Conservation (phyloP, 2,113 vertebrate species). For the Pimephales promelas region DNA sequence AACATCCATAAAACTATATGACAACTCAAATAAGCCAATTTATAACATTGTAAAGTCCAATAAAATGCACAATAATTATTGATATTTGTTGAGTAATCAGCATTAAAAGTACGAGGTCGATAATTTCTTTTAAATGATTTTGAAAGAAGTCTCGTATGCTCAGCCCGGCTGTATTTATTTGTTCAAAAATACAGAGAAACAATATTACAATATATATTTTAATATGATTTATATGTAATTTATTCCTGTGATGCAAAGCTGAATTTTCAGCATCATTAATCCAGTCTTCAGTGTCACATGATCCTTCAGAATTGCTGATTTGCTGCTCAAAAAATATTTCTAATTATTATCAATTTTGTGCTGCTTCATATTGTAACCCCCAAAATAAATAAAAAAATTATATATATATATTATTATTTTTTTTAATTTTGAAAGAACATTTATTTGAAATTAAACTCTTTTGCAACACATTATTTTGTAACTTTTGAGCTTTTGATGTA, state of each 20-base stretch:
- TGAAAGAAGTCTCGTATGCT: not conserved
- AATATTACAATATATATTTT: not conserved
- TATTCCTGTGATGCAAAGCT: not conserved
- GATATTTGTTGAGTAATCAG: not conserved
- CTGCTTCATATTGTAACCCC: not conserved
- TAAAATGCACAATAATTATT: not conserved
- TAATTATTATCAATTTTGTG: not conserved
- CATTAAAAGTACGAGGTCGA: not conserved
- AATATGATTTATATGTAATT: not conserved
- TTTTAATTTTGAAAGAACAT: no score
- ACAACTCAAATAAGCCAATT: not conserved
- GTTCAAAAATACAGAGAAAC: not conserved
- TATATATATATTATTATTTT: no score
- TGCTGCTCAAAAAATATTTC: not conserved
- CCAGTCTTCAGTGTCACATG: not conserved
- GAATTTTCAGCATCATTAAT: not conserved
- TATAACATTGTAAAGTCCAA: not conserved
- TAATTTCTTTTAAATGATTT: no score
- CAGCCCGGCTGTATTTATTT: not conserved
- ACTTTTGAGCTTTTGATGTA: no score
- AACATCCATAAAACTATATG: not conserved
- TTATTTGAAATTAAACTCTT: no score
- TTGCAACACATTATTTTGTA: no score
- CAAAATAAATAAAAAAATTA: no score
- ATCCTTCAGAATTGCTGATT: not conserved